Percentiles rank a stretch among this genome's conserved stretches.
Evolutionary conservation across 1,140 invertebrate genomes (phyloP).

Genomic region (Delia radicum): DNA sequence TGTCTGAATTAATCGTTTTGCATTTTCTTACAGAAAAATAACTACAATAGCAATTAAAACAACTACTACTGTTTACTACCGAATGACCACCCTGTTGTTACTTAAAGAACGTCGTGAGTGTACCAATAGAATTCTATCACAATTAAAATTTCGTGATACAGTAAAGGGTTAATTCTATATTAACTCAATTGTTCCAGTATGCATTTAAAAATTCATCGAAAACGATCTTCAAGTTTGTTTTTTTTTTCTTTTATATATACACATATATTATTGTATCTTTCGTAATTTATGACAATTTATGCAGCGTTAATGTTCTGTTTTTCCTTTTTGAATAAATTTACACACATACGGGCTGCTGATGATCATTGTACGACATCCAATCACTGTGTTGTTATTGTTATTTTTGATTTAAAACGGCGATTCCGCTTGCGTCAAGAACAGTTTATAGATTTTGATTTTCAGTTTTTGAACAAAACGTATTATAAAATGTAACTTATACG

Average conservation of each 20-base stretch:
- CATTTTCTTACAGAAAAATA: no score
- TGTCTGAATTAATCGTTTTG: no score
- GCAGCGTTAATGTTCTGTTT: conserved; percentile 52
- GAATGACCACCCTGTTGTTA: no score
- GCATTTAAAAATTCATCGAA: no score
- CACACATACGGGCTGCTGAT: not conserved
- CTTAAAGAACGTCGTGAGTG: no score
- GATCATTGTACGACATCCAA: not conserved
- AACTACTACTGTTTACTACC: no score
- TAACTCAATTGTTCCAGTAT: no score
- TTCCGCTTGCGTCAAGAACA: not conserved
- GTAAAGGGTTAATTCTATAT: no score
- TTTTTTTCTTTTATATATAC: not conserved
- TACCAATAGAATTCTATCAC: no score
- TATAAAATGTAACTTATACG: not conserved
- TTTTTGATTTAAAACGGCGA: not conserved
- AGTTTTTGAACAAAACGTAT: not conserved
- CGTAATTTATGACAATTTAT: conserved; percentile 55
- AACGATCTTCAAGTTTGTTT: no score
- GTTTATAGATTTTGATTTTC: not conserved
- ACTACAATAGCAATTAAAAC: no score
- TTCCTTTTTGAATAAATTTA: conserved; percentile 28
- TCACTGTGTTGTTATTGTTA: not conserved
- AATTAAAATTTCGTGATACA: no score
- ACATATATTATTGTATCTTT: conserved; percentile 28